These are phyloP conservation scores for Tipula lateralis DNA, from an alignment of 2,888 invertebrate species.

Conservation along the genomic window DNA sequence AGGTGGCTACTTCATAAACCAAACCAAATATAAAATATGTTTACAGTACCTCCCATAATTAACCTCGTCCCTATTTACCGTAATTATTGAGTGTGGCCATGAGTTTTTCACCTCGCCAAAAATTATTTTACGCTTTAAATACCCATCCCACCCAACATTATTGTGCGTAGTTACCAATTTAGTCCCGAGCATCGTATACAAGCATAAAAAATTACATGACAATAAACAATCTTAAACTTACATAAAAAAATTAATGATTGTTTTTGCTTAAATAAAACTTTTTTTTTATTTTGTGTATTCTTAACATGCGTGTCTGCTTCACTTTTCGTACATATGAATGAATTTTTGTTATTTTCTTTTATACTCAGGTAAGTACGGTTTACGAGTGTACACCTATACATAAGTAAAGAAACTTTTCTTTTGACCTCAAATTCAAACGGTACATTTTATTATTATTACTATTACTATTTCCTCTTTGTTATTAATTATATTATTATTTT, in stretches of 20 bases:
- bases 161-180: not conserved
- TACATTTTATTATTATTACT: not conserved
- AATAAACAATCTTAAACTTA: not conserved
- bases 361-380: not conserved
- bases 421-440: not conserved
- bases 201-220: not conserved
- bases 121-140: not conserved
- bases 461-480: not conserved
- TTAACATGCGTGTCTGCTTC: not conserved
- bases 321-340: slow-evolving; percentile 24
- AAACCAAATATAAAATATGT: too few species aligned
- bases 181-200: not conserved
- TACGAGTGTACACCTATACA: not conserved
- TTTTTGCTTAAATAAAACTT: not conserved
- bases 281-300: not conserved
- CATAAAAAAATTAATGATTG: too few species aligned
- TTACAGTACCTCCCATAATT: not conserved
- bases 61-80: not conserved
- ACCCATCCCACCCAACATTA: not conserved
- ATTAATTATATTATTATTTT: not conserved
- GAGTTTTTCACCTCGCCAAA: not conserved
- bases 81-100: not conserved
- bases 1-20: not conserved
- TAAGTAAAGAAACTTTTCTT: not conserved
- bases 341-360: not conserved